phyloP scores from a whole-genome alignment of 2,888 invertebrate genomes.

The Lepidochrysops patricia region DNA sequence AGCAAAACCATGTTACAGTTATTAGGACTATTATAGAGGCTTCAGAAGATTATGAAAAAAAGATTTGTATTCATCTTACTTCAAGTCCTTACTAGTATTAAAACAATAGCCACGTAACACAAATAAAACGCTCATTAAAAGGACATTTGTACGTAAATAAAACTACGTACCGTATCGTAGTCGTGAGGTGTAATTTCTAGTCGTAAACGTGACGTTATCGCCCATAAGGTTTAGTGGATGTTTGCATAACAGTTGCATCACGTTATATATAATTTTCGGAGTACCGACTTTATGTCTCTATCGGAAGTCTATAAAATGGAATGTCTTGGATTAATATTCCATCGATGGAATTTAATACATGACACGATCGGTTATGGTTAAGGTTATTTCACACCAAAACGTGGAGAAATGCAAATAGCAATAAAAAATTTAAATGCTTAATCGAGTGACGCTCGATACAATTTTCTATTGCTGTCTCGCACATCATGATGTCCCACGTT shows the following conservation, averaged over 20 bases:
- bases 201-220: conserved; percentile 34
- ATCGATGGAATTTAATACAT: too few species aligned
- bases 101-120: not conserved
- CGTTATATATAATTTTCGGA: conserved; percentile 19
- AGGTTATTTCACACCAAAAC: too few species aligned
- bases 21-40: too few species aligned
- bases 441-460: too few species aligned
- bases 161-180: conserved; percentile 18
- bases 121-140: not conserved
- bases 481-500: too few species aligned
- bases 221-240: conserved; percentile 39
- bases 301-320: not conserved
- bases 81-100: not conserved
- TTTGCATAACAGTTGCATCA: conserved; percentile 34
- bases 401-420: too few species aligned
- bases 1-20: too few species aligned
- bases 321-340: not conserved
- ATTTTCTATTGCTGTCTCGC: too few species aligned
- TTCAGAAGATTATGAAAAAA: not conserved
- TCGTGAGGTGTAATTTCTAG: conserved; percentile 27
- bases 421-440: too few species aligned
- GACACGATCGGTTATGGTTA: too few species aligned
- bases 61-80: not conserved
- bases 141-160: not conserved
- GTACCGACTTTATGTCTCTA: not conserved